Evolutionary conservation across 2,888 invertebrate genomes (phyloP).

Genomic region (Xanthorhoe designata): DNA sequence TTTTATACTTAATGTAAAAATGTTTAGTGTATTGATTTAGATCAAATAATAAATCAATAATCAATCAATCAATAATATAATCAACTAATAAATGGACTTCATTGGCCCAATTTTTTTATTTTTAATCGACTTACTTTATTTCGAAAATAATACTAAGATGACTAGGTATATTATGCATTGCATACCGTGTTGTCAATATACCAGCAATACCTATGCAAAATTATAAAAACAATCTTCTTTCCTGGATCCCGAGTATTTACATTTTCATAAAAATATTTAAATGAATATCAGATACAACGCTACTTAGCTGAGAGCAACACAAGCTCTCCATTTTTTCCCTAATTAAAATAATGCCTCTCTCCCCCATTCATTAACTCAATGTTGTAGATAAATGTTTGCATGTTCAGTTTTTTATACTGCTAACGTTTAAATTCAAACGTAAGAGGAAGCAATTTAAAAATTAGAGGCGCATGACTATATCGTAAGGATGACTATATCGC

Average conservation of each 20-base stretch:
- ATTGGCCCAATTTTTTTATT: no score
- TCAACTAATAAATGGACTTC: no score
- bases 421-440: background rate
- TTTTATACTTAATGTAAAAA: no score
- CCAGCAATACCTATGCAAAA: background rate
- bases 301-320: background rate
- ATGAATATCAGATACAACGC: background rate
- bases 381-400: constrained; percentile 72
- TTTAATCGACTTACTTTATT: no score
- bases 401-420: background rate
- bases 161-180: no score
- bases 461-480: background rate
- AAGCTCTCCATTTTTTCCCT: constrained; percentile 69
- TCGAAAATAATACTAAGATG: no score
- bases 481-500: no score
- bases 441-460: background rate
- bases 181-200: no score
- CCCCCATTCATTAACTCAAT: constrained; percentile 82
- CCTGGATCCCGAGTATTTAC: background rate
- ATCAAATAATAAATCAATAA: no score
- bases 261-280: background rate
- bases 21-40: no score
- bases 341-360: constrained; percentile 83
- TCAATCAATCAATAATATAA: no score
- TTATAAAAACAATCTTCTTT: background rate